Evolutionary conservation across 2,113 vertebrate species (phyloP), one percentile per base, ranked within the genome.

Genomic region (Python bivittatus): DNA sequence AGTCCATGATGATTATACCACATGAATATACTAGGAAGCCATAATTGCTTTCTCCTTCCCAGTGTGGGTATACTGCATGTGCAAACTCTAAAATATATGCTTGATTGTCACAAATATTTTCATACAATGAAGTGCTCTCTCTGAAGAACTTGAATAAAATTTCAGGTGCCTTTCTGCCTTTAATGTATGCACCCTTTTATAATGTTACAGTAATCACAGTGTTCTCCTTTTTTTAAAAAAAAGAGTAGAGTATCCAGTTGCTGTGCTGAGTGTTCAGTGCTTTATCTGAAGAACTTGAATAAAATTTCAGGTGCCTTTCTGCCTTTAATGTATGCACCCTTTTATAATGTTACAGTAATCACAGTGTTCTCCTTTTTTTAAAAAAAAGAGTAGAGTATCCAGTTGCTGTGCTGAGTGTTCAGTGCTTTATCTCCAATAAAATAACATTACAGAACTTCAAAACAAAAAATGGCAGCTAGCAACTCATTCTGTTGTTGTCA

Each of bases 401-500:
- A 52, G 42, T 68, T n/a, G 33, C 0, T 53, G 22, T 38, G 44
- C 44, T 92, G 53, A 83, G 68, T 58, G 25, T 48, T 60, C 57
- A 83, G 10, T 13, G 48, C 13, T 68, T 44, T 44, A 61, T 79
- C 23, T 88, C 13, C 84, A 86, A 25, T 91, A 86, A n/a, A n/a
- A n/a, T n/a, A n/a, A n/a, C 44, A 54, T 23, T 60, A 6, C n/a
- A n/a, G n/a, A n/a, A n/a, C n/a, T 52, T 27, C 12, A 57, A 90
- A 90, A 6, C 42, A 86, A 53, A 84, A 86, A 61, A n/a, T 33
- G 27, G 4, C 54, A 86, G 7, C n/a, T 68, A 15, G 13, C 12
- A 72, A 91, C 27, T 68, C 87, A n/a, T n/a, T n/a, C 13, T 61
- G n/a, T 91, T 25, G 9, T 91, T 91, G 15, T 72, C 53, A 72